phyloP scores from a whole-genome alignment of 2,113 vertebrate species.

The Cisticola juncidis region DNA sequence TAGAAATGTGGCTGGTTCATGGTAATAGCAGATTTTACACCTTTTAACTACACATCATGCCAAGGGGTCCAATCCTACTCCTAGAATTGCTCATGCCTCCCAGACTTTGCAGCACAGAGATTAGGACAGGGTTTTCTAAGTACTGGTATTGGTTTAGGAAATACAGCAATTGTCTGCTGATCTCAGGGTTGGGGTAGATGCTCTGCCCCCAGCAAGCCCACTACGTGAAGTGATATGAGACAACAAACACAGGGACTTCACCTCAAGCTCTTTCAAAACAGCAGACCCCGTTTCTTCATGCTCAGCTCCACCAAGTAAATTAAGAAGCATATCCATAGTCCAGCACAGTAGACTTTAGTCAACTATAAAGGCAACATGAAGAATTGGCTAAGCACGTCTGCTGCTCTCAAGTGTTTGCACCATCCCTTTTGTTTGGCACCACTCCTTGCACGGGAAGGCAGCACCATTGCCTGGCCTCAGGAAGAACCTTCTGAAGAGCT shows the following conservation, averaged over 20 bases:
- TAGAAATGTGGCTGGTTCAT: not conserved
- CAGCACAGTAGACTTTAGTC: not conserved
- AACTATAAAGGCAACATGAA: not conserved
- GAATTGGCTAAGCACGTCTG: rapidly evolving
- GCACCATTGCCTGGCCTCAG: not conserved
- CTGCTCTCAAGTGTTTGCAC: not conserved
- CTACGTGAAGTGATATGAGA: not conserved
- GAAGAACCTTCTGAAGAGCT: not conserved
- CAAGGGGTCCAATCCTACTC: not conserved
- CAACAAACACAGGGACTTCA: not conserved
- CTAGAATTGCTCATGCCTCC: rapidly evolving
- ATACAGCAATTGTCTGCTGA: rapidly evolving
- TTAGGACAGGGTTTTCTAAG: not conserved
- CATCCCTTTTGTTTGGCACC: not conserved
- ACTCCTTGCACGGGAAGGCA: rapidly evolving
- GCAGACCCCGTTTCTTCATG: not conserved
- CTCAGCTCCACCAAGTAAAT: not conserved
- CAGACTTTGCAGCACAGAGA: not conserved
- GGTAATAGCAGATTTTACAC: not conserved
- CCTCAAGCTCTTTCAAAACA: not conserved
- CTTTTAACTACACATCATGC: not conserved
- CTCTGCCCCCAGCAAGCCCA: not conserved
- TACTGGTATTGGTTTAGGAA: not conserved
- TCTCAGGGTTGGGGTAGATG: not conserved
- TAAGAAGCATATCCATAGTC: not conserved